Evolutionary conservation across 2,888 invertebrate genomes (phyloP), one percentile per base, ranked within the genome.

Genomic region (Hyposoter dolosus): DNA sequence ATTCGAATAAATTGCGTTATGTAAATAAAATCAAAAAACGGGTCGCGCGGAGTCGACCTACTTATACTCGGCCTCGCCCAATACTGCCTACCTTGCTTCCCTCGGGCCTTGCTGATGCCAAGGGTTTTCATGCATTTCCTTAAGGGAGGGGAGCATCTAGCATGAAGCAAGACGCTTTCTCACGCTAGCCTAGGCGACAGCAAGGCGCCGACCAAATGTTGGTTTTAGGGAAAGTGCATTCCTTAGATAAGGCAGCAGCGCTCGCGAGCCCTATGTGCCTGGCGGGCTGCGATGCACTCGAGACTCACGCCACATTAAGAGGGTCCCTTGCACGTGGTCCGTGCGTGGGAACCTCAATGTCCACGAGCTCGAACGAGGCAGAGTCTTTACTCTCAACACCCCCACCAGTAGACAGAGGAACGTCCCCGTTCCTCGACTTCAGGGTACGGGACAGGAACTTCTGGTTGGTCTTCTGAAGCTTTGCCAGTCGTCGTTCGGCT

Each of bases 371-470:
- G n/a, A n/a, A n/a, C n/a, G n/a, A n/a, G n/a, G n/a, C n/a, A n/a
- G n/a, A n/a, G n/a, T n/a, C n/a, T n/a, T n/a, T n/a, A n/a, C n/a
- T n/a, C n/a, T n/a, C n/a, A n/a, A n/a, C n/a, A n/a, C n/a, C n/a
- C n/a, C n/a, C n/a, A n/a, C n/a, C n/a, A n/a, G n/a, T n/a, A n/a
- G n/a, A n/a, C n/a, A n/a, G n/a, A n/a, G n/a, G n/a, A n/a, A n/a
- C n/a, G n/a, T n/a, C n/a, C n/a, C n/a, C n/a, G n/a, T n/a, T n/a
- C n/a, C n/a, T n/a, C 65, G 65, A 65, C 10, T 65, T 76, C 47
- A 76, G 19, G 65, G 65, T 65, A 7, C 76, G 76, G 4, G 19
- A 47, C 10, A 76, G 76, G 35, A 76, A 17, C 12, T 76, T 76
- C 76, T 47, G 28, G 65, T 76, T 76, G 6, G 76, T 76, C 47